Evolutionary conservation across 2,113 vertebrate species (phyloP).

Genomic region (Mobula birostris): DNA sequence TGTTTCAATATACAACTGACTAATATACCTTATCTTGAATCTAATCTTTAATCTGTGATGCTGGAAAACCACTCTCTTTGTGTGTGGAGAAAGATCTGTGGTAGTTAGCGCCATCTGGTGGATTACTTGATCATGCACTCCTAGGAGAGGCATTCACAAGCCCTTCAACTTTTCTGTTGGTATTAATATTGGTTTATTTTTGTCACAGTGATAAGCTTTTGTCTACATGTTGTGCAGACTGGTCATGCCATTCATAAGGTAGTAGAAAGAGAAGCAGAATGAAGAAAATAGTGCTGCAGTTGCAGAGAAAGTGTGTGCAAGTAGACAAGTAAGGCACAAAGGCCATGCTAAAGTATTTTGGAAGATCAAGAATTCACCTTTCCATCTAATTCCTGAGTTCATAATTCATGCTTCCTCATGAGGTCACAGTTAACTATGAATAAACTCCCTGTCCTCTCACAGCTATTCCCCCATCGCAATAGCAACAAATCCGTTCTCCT

Average conservation of each 20-base stretch:
- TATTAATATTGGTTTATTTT: no score
- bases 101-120: background rate
- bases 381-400: background rate
- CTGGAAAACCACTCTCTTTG: background rate
- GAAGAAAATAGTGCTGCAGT: no score
- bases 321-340: no score
- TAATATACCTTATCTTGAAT: no score
- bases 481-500: background rate
- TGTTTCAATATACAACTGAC: no score
- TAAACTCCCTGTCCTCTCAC: background rate
- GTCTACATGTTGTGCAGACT: no score
- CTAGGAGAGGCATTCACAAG: background rate
- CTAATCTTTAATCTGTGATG: background rate
- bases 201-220: no score
- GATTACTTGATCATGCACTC: background rate
- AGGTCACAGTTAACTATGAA: background rate
- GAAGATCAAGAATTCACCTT: no score
- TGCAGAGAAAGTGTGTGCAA: no score
- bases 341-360: no score
- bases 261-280: no score
- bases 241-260: no score
- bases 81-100: background rate
- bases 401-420: background rate
- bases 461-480: background rate
- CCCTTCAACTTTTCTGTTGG: background rate